Percentiles rank a stretch among this genome's conserved stretches.
Evolutionary conservation across 1,140 invertebrate genomes (phyloP).

Genomic region (Tribolium madens): DNA sequence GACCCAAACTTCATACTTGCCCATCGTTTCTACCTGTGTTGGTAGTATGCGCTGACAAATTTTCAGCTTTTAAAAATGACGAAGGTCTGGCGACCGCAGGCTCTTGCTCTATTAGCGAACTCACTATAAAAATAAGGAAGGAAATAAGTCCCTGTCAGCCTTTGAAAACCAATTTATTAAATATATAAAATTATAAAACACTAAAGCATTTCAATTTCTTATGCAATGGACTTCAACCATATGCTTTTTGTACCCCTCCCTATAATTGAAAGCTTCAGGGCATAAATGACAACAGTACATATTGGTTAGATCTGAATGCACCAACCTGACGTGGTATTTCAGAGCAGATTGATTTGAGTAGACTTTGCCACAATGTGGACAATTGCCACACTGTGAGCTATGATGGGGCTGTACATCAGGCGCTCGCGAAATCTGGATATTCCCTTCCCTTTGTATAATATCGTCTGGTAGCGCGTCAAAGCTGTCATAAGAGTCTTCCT

Average conservation of each 20-base stretch:
- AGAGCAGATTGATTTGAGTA: slow-evolving; percentile 74
- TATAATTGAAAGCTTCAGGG: slow-evolving; percentile 73
- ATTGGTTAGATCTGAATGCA: slow-evolving; percentile 76
- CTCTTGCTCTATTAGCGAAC: no score
- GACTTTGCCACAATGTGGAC: slow-evolving; percentile 74
- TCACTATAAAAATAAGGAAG: no score
- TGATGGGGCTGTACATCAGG: slow-evolving; percentile 66
- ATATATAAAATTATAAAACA: slow-evolving; percentile 50
- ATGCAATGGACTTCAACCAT: slow-evolving; percentile 75
- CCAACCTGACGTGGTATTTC: slow-evolving; percentile 77
- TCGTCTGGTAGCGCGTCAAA: slow-evolving; percentile 7
- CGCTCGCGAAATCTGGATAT: slow-evolving; percentile 48
- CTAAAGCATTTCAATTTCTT: slow-evolving; percentile 67
- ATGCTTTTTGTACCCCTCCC: slow-evolving; percentile 75
- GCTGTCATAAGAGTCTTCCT: slow-evolving; percentile 49
- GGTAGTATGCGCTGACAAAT: no score
- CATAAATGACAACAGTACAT: slow-evolving; percentile 75
- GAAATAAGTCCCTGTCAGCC: no score
- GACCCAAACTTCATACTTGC: no score
- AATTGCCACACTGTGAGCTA: slow-evolving; percentile 72
- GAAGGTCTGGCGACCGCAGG: no score
- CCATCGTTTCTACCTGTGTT: no score
- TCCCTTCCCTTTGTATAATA: slow-evolving; percentile 40
- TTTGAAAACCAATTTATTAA: slow-evolving; percentile 47
- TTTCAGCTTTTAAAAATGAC: no score